Evolutionary conservation across 2,888 invertebrate genomes (phyloP).

Genomic region (Pseudoips prasinana): DNA sequence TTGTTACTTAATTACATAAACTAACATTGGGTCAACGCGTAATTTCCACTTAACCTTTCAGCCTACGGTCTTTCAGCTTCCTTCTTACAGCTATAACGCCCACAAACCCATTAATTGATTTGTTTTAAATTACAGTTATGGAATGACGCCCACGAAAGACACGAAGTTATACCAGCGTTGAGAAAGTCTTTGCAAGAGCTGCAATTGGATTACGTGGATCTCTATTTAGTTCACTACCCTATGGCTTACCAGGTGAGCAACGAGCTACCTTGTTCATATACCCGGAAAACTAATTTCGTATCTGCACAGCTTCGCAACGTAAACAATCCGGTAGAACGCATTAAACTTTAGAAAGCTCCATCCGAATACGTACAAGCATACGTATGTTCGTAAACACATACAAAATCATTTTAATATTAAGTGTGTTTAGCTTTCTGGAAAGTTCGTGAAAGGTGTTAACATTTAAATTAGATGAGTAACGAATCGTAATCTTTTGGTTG

Average conservation of each 20-base stretch:
- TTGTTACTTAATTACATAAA: too few relatives aligned
- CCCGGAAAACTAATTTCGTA: slow-evolving; percentile 32
- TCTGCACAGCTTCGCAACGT: slow-evolving; percentile 24
- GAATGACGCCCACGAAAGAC: slow-evolving; percentile 82
- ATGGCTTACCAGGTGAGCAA: slow-evolving; percentile 81
- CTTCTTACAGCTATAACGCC: too few relatives aligned
- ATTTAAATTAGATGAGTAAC: too few relatives aligned
- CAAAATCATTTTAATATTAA: too few relatives aligned
- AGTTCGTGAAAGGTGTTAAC: too few relatives aligned
- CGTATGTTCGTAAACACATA: slow-evolving; percentile 18
- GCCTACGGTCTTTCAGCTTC: too few relatives aligned
- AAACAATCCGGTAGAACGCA: slow-evolving; percentile 35
- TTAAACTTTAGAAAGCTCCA: slow-evolving; percentile 37
- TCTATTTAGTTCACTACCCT: slow-evolving; percentile 91
- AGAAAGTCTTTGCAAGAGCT: slow-evolving; percentile 84
- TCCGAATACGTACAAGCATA: slow-evolving; percentile 29
- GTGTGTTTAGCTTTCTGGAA: too few relatives aligned
- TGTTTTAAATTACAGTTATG: slow-evolving; percentile 55
- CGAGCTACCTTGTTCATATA: slow-evolving; percentile 11
- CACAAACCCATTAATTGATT: too few relatives aligned
- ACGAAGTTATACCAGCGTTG: slow-evolving; percentile 85
- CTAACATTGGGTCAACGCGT: too few relatives aligned
- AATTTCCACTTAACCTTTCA: too few relatives aligned
- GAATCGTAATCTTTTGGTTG: too few relatives aligned
- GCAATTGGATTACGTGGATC: slow-evolving; percentile 87